Evolutionary conservation across 2,113 vertebrate genomes (phyloP).

Genomic region (Andinoacara biseriatus): DNA sequence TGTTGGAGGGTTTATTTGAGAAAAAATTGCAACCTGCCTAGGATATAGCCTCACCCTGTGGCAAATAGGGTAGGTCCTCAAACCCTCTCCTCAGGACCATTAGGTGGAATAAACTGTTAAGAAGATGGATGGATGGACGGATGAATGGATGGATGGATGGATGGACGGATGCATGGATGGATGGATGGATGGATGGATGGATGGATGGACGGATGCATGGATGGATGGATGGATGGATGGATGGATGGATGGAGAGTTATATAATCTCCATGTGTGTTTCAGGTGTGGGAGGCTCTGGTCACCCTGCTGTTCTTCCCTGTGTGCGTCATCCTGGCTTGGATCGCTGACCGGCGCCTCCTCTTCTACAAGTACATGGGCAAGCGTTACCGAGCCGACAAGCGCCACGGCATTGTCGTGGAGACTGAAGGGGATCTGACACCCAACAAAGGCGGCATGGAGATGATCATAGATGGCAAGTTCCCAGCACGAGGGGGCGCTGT

Average conservation of each 20-base stretch:
- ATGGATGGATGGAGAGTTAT: not conserved
- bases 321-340: slow-evolving; percentile 94
- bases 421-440: slow-evolving; percentile 88
- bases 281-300: slow-evolving; percentile 94
- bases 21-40: not conserved
- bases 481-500: slow-evolving; percentile 58
- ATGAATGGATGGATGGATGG: no score
- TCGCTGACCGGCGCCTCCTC: slow-evolving; percentile 93
- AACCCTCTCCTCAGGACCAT: no score
- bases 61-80: not conserved
- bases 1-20: no score
- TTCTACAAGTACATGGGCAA: slow-evolving; percentile 99
- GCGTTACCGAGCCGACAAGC: slow-evolving; percentile 92
- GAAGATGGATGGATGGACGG: no score
- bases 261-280: slow-evolving; percentile 20
- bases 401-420: slow-evolving; percentile 93
- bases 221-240: not conserved
- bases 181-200: not conserved
- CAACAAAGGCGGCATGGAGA: slow-evolving; percentile 83
- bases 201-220: not conserved
- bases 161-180: not conserved
- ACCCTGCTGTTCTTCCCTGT: slow-evolving; percentile 93
- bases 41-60: not conserved
- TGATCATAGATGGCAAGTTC: slow-evolving; percentile 84
- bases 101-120: not conserved